Evolutionary conservation across 2,888 invertebrate species (phyloP).

Genomic region (Eubasilissa splendida): DNA sequence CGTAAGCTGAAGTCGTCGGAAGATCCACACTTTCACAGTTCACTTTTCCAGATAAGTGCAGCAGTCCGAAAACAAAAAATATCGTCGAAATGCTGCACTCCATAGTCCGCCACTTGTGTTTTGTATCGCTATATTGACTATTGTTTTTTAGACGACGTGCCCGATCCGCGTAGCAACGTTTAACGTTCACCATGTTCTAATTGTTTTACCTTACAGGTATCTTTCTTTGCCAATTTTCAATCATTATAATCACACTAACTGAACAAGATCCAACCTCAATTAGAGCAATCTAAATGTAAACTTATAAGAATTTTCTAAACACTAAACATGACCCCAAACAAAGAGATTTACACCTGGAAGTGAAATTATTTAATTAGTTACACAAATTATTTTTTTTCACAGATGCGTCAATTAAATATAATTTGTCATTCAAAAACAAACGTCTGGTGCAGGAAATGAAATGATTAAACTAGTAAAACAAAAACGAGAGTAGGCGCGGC

Average conservation of each 20-base stretch:
- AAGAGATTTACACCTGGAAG: conserved; percentile 22
- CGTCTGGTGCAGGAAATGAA: conserved; percentile 30
- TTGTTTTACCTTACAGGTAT: conserved; percentile 38
- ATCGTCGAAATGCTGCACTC: conserved; percentile 5
- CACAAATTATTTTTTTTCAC: conserved; percentile 9
- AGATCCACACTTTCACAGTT: conserved; percentile 37
- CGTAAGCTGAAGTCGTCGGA: conserved; percentile 37
- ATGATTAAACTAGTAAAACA: conserved; percentile 41
- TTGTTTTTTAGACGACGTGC: conserved; percentile 65
- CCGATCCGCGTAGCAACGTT: conserved; percentile 24
- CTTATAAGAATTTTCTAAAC: conserved; percentile 28
- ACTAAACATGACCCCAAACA: conserved; percentile 12
- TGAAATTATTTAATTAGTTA: background rate
- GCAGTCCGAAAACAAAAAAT: conserved; percentile 26
- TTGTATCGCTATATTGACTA: conserved; percentile 72
- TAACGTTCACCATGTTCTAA: conserved; percentile 28
- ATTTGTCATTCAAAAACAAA: conserved; percentile 39
- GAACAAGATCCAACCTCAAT: background rate
- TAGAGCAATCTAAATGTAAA: conserved; percentile 38
- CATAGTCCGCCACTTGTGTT: conserved; percentile 72
- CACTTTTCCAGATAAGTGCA: conserved; percentile 9
- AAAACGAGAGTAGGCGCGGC: conserved; percentile 55
- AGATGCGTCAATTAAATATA: background rate
- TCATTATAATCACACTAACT: conserved; percentile 6
- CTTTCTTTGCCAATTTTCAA: conserved; percentile 1